These are phyloP conservation scores for Gallinago media DNA, from an alignment of 2,113 vertebrate species.

Conservation along the genomic window DNA sequence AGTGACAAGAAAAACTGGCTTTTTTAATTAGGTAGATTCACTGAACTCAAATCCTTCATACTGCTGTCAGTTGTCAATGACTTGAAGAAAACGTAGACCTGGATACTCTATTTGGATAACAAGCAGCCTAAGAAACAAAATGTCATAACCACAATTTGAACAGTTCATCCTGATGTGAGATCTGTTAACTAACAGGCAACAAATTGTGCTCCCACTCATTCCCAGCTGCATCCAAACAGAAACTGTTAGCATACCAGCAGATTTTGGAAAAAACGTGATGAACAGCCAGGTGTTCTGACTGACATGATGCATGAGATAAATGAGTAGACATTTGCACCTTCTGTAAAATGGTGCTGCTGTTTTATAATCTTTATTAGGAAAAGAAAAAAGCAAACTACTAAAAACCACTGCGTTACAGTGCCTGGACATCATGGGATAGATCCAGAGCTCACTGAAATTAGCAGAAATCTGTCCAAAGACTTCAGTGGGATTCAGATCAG, in stretches of 20 bases:
- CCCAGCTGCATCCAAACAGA: neutral
- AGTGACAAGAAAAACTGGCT: neutral
- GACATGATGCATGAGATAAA: neutral
- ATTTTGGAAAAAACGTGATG: neutral
- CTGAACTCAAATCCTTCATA: neutral
- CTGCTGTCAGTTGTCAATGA: neutral
- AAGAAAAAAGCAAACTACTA: neutral
- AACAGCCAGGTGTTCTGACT: neutral
- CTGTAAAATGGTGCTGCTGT: neutral
- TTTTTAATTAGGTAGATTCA: neutral
- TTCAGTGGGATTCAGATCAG: neutral
- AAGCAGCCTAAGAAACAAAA: neutral
- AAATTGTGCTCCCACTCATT: neutral
- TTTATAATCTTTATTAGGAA: neutral
- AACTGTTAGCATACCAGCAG: neutral
- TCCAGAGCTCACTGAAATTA: neutral
- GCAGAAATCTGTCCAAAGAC: neutral
- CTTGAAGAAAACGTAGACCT: neutral
- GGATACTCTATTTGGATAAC: neutral
- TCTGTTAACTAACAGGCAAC: neutral
- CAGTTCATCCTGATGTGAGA: neutral
- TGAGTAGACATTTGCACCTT: neutral
- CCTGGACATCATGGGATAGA: neutral
- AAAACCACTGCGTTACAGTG: accelerated
- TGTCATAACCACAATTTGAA: neutral